Base-by-base conservation (phyloP, 2,797 vertebrate species). In the Oreonectes daqikongensis region DNA sequence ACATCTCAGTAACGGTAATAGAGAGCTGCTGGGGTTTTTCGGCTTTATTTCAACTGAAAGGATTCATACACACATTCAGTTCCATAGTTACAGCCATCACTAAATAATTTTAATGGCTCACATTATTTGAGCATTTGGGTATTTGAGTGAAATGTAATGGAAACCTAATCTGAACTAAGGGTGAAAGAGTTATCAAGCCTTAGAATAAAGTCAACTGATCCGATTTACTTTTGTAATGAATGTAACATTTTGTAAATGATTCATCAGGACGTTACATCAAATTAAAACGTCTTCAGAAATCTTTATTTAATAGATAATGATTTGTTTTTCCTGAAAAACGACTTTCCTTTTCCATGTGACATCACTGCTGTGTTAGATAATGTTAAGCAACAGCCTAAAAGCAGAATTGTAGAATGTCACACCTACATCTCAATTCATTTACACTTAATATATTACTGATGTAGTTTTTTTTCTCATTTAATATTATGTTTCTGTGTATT, bases 1-100 rank as follows among this genome's bases (percentile, higher is more conserved):
- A 84, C 87, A 89, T 89, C 75, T 84, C 79, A 73, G 79, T 59
- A 20, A 55, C 84, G 82, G 84, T 85, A 81, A 59, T 77, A 78
- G 68, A 73, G 42, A 17, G 24, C 9, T 1, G 61, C 64, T 63
- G 18, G 32, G n/a, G n/a, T 61, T n/a, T 61, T 7, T 59, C 6
- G 3, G 26, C 26, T 26, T 30, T 3, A 30, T 59, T 59, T 59
- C 26, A 18, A 18, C 26, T 0, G 2, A 74, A 55, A 42, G 12
- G 61, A 18, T 44, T 32, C 4, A 42, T 55, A 17, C 22, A 65
- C n/a, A 26, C 1, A 65, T 40, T 53, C 5, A 52, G 20, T 74
- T 60, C 5, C 15, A 50, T 1, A 20, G 50, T 24, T 5, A 57
- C 17, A 40, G 35, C 9, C 17, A 57, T 55, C 22, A 57, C 32